Base-by-base conservation (phyloP, 2,797 vertebrate genomes). In the Sorex maritimensis region DNA sequence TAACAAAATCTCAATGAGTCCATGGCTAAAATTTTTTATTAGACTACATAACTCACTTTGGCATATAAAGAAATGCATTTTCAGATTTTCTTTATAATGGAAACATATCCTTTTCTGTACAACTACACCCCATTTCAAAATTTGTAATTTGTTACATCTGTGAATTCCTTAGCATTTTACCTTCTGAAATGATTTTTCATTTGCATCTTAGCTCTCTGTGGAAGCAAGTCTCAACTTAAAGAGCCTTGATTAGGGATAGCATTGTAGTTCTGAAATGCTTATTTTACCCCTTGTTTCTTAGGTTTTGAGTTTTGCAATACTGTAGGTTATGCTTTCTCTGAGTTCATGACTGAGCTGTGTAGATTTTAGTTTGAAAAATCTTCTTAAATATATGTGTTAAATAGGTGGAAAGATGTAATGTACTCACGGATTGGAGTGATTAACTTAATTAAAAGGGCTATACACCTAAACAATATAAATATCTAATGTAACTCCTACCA, bases 81-180 rank as follows among this genome's bases (percentile, higher is more conserved):
- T 91, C 46, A 44, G 23, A 69, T 88, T 79, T 23, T 75, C 13
- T 86, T 86, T 61, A n/a, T 28, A 78, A 69, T 61, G 78, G 28
- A 94, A 93, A 63, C 5, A 19, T 71, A 38, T 52, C n/a, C 52
- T 90, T 71, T 30, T 17, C 38, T 89, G 92, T 58, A 86, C 4
- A 82, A 30, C 6, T 68, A 28, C 6, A 28, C 3, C 21, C 19
- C 11, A 6, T 85, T 96, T 91, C 44, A 68, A 73, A 89, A 52
- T 41, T 38, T 41, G 3, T 71, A 77, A 67, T 26, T 81, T n/a
- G 1, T 71, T 49, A 61, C 92, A 19, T 80, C 28, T 46, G 2
- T n/a, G 0, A 0, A 41, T 1, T 83, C 30, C n/a, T 83, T 86
- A 88, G 68, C 52, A 49, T 65, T 89, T 92, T 84, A 74, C 5